Evolutionary conservation across 2,113 vertebrate genomes (phyloP), one percentile per base, ranked within the genome.

Genomic region (Oreochromis spilurus): DNA sequence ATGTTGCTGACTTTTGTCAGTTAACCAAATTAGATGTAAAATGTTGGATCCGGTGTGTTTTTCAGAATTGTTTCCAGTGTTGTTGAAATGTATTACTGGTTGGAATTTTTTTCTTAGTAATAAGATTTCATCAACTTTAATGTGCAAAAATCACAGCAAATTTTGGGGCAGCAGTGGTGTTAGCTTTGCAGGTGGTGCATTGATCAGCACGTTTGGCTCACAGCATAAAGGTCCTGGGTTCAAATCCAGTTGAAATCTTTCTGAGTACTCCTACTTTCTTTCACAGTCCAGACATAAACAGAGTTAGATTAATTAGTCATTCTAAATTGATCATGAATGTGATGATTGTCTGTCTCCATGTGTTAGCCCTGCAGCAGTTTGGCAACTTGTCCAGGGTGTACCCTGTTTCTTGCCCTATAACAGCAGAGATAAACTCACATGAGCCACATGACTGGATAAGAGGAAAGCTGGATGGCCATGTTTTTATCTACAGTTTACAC

Each of bases 391-490:
- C 38, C 38, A 17, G 8, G 13, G 67, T 72, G 8, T 45, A 45
- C 38, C 67, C 38, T 45, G 38, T 38, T 43, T 72, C 38, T 72
- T 72, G 67, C 67, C 67, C 14, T 11, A 72, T 26, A 17, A 9
- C 67, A 72, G 4, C 67, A 11, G 40, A 26, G 8, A 45, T 72
- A 45, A n/a, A 26, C 67, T 45, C 13, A 9, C 38, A 9, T 70
- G 0, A 14, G n/a, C 38, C 65, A 21, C 1, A 2, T 6, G 1
- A 43, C 7, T 0, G 38, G 7, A 24, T 70, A 43, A 43, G n/a
- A 70, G 38, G n/a, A 43, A 24, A 43, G 65, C 12, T 4, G 65
- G 5, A 70, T 24, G 67, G 67, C 21, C 16, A 0, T 24, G 65
- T 9, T 70, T 67, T 67, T 67, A 67, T 67, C 62, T 2, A 2